Base-by-base conservation (phyloP, 2,888 invertebrate genomes). In the Hirtodrosophila duncani region DNA sequence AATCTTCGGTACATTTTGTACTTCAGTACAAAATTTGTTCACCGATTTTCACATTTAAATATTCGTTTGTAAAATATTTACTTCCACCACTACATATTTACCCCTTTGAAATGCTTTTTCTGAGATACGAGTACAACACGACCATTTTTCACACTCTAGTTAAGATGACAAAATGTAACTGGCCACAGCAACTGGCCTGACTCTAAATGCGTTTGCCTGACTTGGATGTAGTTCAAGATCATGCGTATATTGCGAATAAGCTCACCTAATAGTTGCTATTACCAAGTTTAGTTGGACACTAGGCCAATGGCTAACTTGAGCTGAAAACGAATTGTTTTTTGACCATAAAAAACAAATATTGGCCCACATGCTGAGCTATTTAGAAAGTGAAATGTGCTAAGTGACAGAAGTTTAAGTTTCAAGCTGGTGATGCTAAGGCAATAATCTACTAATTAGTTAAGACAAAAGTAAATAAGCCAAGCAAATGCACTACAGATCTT, bases 91-190 rank as follows among this genome's bases (percentile, higher is more conserved):
- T n/a, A n/a, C n/a, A n/a, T n/a, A n/a, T n/a, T n/a, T n/a, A n/a
- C n/a, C n/a, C n/a, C n/a, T n/a, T n/a, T n/a, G n/a, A n/a, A n/a
- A n/a, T n/a, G n/a, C n/a, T n/a, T 29, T 6, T 29, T n/a, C n/a
- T n/a, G n/a, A n/a, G n/a, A n/a, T n/a, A n/a, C n/a, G n/a, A n/a
- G 10, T n/a, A n/a, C n/a, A n/a, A n/a, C n/a, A 30, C 41, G n/a
- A 17, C 50, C 36, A 31, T 41, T 72, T 77, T 81, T 72, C 81
- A 72, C 81, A 81, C 49, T 81, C 72, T 66, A 81, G 60, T 81
- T 72, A 53, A 65, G 79, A 39, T 56, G 38, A 57, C 43, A 51
- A 41, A 69, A 41, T 34, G 44, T 51, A 50, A 44, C 38, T 44
- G 30, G 23, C 42, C 50, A 21, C 34, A 29, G 55, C 51, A 26